A percentile compares a stretch with the other conserved stretches of the same genome.
phyloP scores from a whole-genome alignment of 2,888 invertebrate genomes.

The Pandemis cinnamomeana region DNA sequence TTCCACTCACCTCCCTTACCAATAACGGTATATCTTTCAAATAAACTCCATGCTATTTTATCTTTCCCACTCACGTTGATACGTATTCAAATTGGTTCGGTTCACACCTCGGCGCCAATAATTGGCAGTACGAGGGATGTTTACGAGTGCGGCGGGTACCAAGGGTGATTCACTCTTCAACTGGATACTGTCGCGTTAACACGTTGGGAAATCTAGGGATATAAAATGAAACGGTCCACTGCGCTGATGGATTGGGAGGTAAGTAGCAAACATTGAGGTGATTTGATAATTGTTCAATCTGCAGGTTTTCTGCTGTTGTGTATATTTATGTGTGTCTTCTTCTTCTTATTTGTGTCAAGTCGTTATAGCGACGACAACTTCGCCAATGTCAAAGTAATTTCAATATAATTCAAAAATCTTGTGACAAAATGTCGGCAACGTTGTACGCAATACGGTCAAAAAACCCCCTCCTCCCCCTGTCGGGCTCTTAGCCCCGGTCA shows the following conservation, averaged over 20 bases:
- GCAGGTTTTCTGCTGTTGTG: too few relatives aligned
- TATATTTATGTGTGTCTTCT: too few relatives aligned
- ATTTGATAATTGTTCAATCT: too few relatives aligned
- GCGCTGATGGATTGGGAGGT: neutral
- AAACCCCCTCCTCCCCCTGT: too few relatives aligned
- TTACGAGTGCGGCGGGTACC: conserved; percentile 23
- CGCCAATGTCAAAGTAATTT: too few relatives aligned
- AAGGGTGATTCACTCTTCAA: conserved; percentile 25
- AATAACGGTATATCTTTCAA: conserved; percentile 31
- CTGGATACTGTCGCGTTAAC: conserved; percentile 1
- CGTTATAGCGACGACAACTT: too few relatives aligned
- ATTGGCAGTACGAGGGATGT: conserved; percentile 16
- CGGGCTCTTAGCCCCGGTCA: too few relatives aligned
- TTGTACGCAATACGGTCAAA: too few relatives aligned
- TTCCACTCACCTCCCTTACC: neutral
- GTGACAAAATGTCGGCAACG: too few relatives aligned
- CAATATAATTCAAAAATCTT: too few relatives aligned
- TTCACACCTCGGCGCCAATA: conserved; percentile 30
- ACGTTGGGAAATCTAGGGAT: neutral
- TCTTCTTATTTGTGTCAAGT: too few relatives aligned
- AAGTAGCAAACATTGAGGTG: too few relatives aligned
- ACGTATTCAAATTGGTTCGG: conserved; percentile 28
- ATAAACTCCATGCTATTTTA: conserved; percentile 12
- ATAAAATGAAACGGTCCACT: neutral
- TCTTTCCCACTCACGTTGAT: conserved; percentile 8